Evolutionary conservation across 53 echinoderm and acorn worm species (phyloP), one percentile per base, ranked within the genome.

Genomic region (Crossaster papposus): DNA sequence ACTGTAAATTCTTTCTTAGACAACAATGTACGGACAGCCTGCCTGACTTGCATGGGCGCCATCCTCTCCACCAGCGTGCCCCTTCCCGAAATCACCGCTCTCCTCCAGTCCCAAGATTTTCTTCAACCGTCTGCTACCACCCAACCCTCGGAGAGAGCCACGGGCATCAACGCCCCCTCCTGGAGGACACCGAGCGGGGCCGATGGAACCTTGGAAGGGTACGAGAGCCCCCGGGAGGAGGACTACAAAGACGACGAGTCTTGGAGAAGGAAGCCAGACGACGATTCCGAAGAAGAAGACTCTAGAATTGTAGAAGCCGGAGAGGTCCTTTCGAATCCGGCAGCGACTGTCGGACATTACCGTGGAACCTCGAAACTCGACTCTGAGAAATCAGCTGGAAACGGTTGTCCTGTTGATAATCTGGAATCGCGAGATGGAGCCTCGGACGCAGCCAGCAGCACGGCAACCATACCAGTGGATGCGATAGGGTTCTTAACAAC

Each of bases 31-130:
- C 91, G 97, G 17, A 95, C 95, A 37, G 97, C 97, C 65, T 97
- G 97, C 65, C 92, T 97, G 92, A 97, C 97, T 17, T 97, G 95
- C 50, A 80, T 97, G 77, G 97, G 97, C 22, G 92, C 95, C 22
- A 79, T 94, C 36, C 90, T 97, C 0, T 87, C 94, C n/a, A 92
- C 91, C 26, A 91, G 77, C 50, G 88, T 92, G 22, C 97, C 94
- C 2, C 94, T 97, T 0, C 65, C 73, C 1, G 97, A 97, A 68
- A 89, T 97, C 88, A 82, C 88, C 30, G 55, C 75, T 31, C 94
- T 97, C 77, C 89, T 97, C 10, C 79, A 88, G 73, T 78, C 88
- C 58, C 79, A 82, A 3, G 92, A 96, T 30, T 81, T 78, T 65
- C 90, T 94, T 3, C 90, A 58, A 36, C 15, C 29, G 10, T 35